Conservation (phyloP, 2,797 vertebrate genomes). For the Cynodonichthys magdalenae region DNA sequence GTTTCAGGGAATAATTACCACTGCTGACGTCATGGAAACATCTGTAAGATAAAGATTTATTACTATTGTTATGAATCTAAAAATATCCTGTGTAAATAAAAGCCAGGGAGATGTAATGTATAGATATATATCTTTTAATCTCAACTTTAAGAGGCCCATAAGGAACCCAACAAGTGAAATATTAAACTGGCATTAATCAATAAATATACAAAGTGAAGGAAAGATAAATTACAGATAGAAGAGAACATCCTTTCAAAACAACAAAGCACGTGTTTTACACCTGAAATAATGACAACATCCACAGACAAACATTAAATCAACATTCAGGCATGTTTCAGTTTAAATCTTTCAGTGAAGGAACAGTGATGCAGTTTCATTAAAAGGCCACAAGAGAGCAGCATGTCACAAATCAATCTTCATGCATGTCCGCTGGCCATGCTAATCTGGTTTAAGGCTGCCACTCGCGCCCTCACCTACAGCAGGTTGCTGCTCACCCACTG, state of each 20-base stretch:
- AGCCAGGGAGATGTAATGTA: conserved; percentile 2
- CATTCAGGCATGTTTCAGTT: conserved; percentile 23
- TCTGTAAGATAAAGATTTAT: not conserved
- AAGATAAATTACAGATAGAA: conserved; percentile 23
- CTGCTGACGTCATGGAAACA: not conserved
- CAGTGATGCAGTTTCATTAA: conserved; percentile 39
- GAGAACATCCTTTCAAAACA: conserved; percentile 15
- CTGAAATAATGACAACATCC: conserved; percentile 7
- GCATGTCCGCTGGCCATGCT: conserved; percentile 1
- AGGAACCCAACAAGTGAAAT: conserved; percentile 28
- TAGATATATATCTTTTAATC: conserved; percentile 41
- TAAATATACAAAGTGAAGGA: conserved; percentile 24
- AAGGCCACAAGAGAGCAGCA: conserved; percentile 62
- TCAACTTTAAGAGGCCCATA: conserved; percentile 24
- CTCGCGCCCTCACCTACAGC: conserved; percentile 38
- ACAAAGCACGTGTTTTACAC: conserved; percentile 3
- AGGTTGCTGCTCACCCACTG: conserved; percentile 38
- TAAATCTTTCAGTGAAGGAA: conserved; percentile 19
- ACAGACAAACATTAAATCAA: not conserved
- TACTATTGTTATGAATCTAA: not conserved
- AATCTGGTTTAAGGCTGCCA: conserved; percentile 13
- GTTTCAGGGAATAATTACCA: not conserved
- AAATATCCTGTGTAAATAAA: not conserved
- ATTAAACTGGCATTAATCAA: conserved; percentile 13
- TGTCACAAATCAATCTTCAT: conserved; percentile 29